Conservation (phyloP, 2,113 vertebrate genomes). For the Lipotes vexillifer region DNA sequence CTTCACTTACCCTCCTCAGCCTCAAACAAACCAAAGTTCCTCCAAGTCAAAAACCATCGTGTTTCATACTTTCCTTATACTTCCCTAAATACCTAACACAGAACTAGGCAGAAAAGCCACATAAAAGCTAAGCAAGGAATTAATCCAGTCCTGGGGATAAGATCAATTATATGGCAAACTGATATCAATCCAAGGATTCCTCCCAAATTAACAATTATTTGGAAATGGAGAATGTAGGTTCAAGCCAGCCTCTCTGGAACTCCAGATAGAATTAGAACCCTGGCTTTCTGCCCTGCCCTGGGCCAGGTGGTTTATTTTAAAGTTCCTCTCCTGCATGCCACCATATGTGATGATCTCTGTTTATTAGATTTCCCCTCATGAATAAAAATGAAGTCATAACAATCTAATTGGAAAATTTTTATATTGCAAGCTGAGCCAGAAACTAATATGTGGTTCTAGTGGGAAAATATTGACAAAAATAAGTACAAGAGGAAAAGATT, state of each 20-base stretch:
- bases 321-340: neutral
- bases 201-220: neutral
- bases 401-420: constrained; percentile 63
- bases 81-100: neutral
- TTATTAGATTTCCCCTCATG: constrained; percentile 55
- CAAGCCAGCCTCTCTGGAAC: neutral
- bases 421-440: constrained; percentile 49
- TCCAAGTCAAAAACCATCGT: neutral
- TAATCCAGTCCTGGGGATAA: neutral
- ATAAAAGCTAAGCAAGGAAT: neutral
- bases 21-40: neutral
- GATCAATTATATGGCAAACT: neutral
- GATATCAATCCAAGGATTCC: neutral
- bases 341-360: constrained; percentile 6
- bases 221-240: neutral
- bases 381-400: constrained; percentile 63
- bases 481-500: constrained; percentile 17
- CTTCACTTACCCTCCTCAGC: neutral
- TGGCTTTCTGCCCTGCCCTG: neutral
- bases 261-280: neutral
- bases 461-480: constrained; percentile 65
- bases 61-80: neutral
- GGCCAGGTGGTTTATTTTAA: constrained; percentile 21
- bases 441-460: constrained; percentile 45
- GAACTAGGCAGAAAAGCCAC: neutral